Base-by-base conservation (phyloP, 2,113 vertebrate genomes). In the Heterotis niloticus region DNA sequence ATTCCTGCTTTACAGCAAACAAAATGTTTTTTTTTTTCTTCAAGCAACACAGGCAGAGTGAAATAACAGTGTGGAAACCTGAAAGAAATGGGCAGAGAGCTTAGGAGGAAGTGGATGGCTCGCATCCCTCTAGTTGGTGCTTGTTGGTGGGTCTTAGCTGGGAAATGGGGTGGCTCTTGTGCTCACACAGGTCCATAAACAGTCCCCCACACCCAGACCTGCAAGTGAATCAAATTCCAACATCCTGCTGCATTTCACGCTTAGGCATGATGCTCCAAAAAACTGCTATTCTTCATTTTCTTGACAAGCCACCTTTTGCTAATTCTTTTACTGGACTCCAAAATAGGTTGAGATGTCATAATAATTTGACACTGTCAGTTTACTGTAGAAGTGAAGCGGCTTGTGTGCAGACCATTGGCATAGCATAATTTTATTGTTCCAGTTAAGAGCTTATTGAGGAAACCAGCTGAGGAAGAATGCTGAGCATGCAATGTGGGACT, bases 401-500 rank as follows among this genome's bases (percentile, higher is more conserved):
- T 66, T 66, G 64, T 66, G 23, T 9, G 23, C 75, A 60, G 26
- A 29, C 24, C 18, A 23, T n/a, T 60, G 10, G 54, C 54, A 29
- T 26, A 59, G 29, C 57, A n/a, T 70, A 34, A 44, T 51, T 44
- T 44, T 69, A 62, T 51, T 71, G 67, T 64, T 62, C 65, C 10
- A 66, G 34, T 78, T 62, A 70, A 60, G 62, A 29, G 2, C 24
- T 11, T 44, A 7, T 11, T 75, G 57, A 1, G 5, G 28, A 72
- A 18, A 13, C 52, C 1, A 54, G 5, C 52, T 3, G 56, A 26
- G 5, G 66, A 54, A 60, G 10, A 56, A 18, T 70, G 77, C 67
- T 78, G 67, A 78, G 77, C 54, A 28, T 69, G 77, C 77, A 78
- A 28, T 14, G 54, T 24, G 24, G 11, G 26, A 54, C 70, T 44